Conservation (phyloP, 2,888 invertebrate genomes). For the Ochropleura leucogaster region DNA sequence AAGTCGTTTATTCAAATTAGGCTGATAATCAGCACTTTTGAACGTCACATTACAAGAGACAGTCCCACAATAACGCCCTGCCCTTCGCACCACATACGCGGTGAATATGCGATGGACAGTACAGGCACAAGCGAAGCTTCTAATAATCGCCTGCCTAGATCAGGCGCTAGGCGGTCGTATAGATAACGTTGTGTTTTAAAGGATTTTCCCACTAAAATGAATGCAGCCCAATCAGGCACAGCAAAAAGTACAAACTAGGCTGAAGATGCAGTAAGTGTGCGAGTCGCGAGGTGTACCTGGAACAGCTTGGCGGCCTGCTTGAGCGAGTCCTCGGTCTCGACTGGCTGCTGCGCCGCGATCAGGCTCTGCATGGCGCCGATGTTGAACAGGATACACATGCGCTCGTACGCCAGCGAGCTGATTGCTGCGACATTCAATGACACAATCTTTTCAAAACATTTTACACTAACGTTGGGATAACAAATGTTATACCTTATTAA, state of each 20-base stretch:
- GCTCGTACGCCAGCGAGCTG: slow-evolving; percentile 97
- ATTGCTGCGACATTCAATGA: slow-evolving; percentile 91
- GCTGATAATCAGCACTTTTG: no score
- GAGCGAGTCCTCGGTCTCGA: slow-evolving; percentile 97
- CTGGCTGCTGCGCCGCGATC: slow-evolving; percentile 95
- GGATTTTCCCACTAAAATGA: neutral
- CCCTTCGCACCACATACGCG: no score
- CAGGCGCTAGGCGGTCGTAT: neutral
- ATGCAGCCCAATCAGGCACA: neutral
- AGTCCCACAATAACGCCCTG: no score
- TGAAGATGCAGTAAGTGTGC: neutral
- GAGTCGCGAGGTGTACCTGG: slow-evolving; percentile 89
- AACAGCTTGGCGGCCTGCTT: slow-evolving; percentile 97
- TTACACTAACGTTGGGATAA: no score
- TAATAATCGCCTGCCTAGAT: neutral
- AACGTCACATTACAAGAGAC: no score
- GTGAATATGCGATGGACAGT: neutral
- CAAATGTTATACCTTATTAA: no score
- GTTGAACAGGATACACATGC: slow-evolving; percentile 98
- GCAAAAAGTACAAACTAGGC: neutral
- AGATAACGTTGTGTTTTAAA: neutral
- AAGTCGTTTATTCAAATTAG: no score
- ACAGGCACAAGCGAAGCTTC: neutral
- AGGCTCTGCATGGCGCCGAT: slow-evolving; percentile 98
- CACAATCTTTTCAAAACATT: no score